Evolutionary conservation across 2,797 vertebrate genomes (phyloP), one percentile per base, ranked within the genome.

Genomic region (Melanotaenia boesemani): DNA sequence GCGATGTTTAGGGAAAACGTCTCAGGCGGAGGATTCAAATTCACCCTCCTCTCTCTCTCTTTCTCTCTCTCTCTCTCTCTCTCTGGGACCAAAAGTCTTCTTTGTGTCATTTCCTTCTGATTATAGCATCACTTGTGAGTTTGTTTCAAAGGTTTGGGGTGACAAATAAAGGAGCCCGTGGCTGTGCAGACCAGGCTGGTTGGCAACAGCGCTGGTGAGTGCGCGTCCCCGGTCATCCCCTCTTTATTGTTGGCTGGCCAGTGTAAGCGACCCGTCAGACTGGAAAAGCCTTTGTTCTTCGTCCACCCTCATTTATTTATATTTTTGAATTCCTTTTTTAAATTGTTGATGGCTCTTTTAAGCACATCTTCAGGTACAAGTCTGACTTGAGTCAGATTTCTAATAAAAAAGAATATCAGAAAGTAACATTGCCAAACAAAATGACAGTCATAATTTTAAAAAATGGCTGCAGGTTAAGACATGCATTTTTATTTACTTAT

Each of bases 231-330:
- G 67, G 37, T 71, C 70, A 30, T 63, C 68, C 54, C 63, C 64
- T 77, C 66, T 81, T 88, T 63, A 85, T 86, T 89, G 86, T 89
- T 90, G 83, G 77, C 80, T 77, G 80, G 83, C 87, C 87, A 88
- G 87, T 84, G 36, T 61, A 80, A 89, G 87, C 83, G 82, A 88
- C 87, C 89, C 67, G 72, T 80, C 88, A 86, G 71, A 76, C 86
- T 84, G 91, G 86, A 85, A 83, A 58, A 89, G 88, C 87, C 93
- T 94, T 94, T 94, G 93, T 95, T 94, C 89, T 80, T 85, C 82
- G 82, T 73, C 71, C 84, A 70, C 64, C 79, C 62, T 73, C 70
- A 44, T 82, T 71, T 71, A 77, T 60, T 70, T 55, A 80, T 26
- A 60, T 65, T 64, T 68, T 62, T 57, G 48, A 58, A 37, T 9